phyloP scores from a whole-genome alignment of 2,113 vertebrate species.

The Oncorhynchus gorbuscha region DNA sequence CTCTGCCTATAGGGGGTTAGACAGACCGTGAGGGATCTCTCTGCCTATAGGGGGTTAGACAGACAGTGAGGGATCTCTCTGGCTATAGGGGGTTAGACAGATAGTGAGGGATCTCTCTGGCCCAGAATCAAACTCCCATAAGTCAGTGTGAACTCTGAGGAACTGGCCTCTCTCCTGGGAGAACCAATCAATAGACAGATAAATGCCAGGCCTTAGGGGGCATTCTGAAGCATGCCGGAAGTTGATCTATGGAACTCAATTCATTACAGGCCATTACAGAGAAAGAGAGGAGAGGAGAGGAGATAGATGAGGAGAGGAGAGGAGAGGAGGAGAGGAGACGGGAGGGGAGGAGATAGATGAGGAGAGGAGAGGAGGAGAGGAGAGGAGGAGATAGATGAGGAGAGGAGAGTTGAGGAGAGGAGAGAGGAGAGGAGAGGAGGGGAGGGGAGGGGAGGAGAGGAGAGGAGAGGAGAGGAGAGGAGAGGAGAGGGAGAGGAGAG shows the following conservation, averaged over 20 bases:
- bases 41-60: not conserved
- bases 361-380: too few relatives aligned
- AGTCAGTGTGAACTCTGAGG: not conserved
- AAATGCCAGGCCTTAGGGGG: not conserved
- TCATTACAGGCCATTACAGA: constrained; percentile 8
- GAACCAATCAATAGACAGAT: constrained; percentile 11
- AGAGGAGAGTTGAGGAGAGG: too few relatives aligned
- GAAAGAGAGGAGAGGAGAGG: not conserved
- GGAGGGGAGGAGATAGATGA: too few relatives aligned
- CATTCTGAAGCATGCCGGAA: not conserved
- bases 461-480: too few relatives aligned
- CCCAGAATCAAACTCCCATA: constrained; percentile 4
- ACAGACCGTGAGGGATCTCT: not conserved
- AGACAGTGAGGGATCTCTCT: too few relatives aligned
- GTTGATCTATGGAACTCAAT: not conserved
- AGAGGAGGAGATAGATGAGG: too few relatives aligned
- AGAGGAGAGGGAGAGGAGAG: not conserved
- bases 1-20: too few relatives aligned
- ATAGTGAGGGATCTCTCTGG: not conserved
- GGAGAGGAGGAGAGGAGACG: too few relatives aligned
- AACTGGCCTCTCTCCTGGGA: not conserved
- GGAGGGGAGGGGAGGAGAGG: too few relatives aligned
- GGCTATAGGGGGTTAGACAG: too few relatives aligned
- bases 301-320: too few relatives aligned
- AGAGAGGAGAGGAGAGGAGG: too few relatives aligned